A percentile compares a stretch with the other conserved stretches of the same genome.
phyloP scores from a whole-genome alignment of 2,113 vertebrate species.

The Apodemus sylvaticus region DNA sequence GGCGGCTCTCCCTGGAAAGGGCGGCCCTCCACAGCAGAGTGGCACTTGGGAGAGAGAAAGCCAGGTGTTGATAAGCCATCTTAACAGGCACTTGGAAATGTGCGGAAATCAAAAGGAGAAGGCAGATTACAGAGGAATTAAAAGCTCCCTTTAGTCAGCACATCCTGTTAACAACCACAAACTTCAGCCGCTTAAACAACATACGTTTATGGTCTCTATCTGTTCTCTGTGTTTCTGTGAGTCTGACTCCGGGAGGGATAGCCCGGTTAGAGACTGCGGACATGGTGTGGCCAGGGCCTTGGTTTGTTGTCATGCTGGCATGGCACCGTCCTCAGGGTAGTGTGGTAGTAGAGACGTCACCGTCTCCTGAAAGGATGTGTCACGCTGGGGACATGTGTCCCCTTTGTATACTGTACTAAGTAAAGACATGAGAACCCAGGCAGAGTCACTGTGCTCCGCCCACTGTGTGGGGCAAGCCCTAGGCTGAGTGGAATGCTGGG shows the following conservation, averaged over 20 bases:
- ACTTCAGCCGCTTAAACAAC: not conserved
- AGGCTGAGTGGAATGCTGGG: not conserved
- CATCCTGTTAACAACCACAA: not conserved
- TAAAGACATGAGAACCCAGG: not conserved
- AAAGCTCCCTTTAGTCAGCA: not conserved
- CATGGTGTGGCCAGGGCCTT: not conserved
- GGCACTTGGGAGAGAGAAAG: not conserved
- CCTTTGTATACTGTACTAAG: not conserved
- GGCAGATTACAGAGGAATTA: not conserved
- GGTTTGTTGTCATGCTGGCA: not conserved
- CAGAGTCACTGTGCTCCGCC: not conserved
- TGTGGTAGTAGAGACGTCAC: not conserved
- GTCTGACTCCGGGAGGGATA: not conserved
- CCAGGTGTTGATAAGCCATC: not conserved
- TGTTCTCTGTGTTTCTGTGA: not conserved
- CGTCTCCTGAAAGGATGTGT: not conserved
- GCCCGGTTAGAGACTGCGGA: not conserved
- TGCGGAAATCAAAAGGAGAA: not conserved
- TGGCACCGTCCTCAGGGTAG: not conserved
- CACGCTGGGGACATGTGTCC: not conserved
- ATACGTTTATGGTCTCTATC: too few species aligned
- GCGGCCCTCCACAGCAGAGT: too few species aligned
- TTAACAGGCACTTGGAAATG: not conserved
- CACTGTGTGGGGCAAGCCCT: not conserved
- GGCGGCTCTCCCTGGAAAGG: not conserved